Conservation (phyloP, 2,113 vertebrate species). For the Sturnira hondurensis region DNA sequence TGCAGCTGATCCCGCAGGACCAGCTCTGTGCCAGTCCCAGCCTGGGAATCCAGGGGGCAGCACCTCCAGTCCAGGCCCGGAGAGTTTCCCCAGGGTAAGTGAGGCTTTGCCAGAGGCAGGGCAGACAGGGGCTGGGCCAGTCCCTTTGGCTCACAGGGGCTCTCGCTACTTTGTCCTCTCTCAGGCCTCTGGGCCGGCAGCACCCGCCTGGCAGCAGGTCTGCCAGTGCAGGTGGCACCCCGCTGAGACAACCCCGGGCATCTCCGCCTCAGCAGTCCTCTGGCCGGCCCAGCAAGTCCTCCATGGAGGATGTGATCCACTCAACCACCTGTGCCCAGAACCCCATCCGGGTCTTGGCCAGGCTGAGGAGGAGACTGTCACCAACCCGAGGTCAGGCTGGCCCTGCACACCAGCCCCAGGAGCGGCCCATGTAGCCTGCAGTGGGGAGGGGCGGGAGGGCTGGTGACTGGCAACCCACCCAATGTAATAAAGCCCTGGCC, state of each 20-base stretch:
- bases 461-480: background rate
- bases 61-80: background rate
- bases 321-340: constrained; percentile 45
- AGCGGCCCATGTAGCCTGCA: background rate
- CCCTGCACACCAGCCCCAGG: constrained; percentile 23
- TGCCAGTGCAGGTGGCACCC: background rate
- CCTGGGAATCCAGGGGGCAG: background rate
- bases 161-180: background rate
- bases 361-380: constrained; percentile 65
- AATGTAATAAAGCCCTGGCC: constrained; percentile 57
- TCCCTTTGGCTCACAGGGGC: background rate
- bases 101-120: background rate
- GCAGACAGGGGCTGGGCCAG: fast-evolving
- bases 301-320: constrained; percentile 9
- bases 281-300: background rate
- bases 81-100: constrained; percentile 41
- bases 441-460: background rate
- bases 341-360: constrained; percentile 62
- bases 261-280: background rate
- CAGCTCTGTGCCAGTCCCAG: constrained; percentile 52
- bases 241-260: background rate
- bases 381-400: constrained; percentile 14
- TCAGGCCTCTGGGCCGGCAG: constrained; percentile 17
- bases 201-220: background rate
- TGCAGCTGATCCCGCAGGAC: constrained; percentile 74